phyloP scores from a whole-genome alignment of 2,888 invertebrate genomes.

The Rhingia rostrata region DNA sequence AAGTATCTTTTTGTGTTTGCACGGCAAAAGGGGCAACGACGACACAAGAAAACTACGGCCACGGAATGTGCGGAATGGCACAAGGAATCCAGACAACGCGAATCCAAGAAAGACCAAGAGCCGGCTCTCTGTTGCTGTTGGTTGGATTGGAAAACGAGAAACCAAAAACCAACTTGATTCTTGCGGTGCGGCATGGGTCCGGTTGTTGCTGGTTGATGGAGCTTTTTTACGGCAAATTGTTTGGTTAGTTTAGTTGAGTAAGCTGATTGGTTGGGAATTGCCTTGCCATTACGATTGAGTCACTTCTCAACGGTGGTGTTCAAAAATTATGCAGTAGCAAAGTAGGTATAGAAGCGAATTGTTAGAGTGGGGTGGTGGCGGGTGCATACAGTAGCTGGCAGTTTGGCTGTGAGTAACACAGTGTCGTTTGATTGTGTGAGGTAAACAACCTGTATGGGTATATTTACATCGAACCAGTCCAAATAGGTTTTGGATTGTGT shows the following conservation, averaged over 20 bases:
- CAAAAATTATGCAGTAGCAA: slow-evolving; percentile 2
- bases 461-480: slow-evolving; percentile 51
- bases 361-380: slow-evolving; percentile 20
- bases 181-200: slow-evolving; percentile 28
- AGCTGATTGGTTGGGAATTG: slow-evolving; percentile 57
- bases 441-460: slow-evolving; percentile 64
- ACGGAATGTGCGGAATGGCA: slow-evolving; percentile 97
- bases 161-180: slow-evolving; percentile 26
- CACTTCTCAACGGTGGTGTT: slow-evolving; percentile 23
- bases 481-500: slow-evolving; percentile 37
- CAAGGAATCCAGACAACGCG: slow-evolving; percentile 98
- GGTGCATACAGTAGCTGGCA: background rate
- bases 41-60: slow-evolving; percentile 28
- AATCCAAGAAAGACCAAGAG: slow-evolving; percentile 62
- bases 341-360: background rate
- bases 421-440: slow-evolving; percentile 61
- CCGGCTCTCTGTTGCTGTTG: slow-evolving; percentile 45
- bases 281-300: slow-evolving; percentile 1
- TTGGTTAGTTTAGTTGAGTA: slow-evolving; percentile 53
- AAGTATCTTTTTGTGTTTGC: slow-evolving; percentile 26
- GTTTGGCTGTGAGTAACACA: background rate
- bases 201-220: slow-evolving; percentile 49
- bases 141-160: slow-evolving; percentile 43
- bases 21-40: slow-evolving; percentile 62
- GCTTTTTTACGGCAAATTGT: slow-evolving; percentile 62